Base-by-base conservation (phyloP, 2,797 vertebrate genomes). In the Dallia pectoralis region DNA sequence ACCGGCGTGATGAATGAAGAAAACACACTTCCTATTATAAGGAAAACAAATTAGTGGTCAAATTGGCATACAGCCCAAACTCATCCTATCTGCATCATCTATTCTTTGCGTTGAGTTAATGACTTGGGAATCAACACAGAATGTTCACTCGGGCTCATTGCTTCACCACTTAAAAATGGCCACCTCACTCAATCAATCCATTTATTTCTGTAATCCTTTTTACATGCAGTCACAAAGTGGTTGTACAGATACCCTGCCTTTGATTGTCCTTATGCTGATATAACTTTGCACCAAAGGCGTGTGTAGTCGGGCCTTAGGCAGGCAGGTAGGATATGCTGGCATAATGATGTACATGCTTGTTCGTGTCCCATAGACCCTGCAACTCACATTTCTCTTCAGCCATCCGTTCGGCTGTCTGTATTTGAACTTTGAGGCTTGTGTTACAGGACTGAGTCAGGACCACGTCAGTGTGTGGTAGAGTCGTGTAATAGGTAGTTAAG, bases 1-100 rank as follows among this genome's bases (percentile, higher is more conserved):
- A 74, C 72, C 67, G 77, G 61, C 73, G 64, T 82, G 71, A 85
- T 83, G 80, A 81, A 79, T 80, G 77, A 74, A 82, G 77, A 72
- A 75, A 79, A 22, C 27, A 7, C 51, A 70, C 27, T 70, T 32
- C 56, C 53, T 36, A 67, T 22, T 59, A 27, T 63, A 63, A 77
- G 64, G 74, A 85, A 67, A 64, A 75, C 51, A 51, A 85, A 71
- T 84, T 36, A 70, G 78, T 79, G 75, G 73, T 74, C 65, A 53
- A 66, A 79, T 78, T 80, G 74, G 56, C 49, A 51, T 30, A 59
- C 48, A 29, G 29, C 18, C 75, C 73, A 74, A 77, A 74, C 74
- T 18, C 11, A 51, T 73, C 61, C 15, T 15, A 27, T 47, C 63
- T 32, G n/a, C 63, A 4, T 22, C 11, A 18, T 32, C 16, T 36